Evolutionary conservation across 64 coral and sea anemone species (phyloP), one percentile per base, ranked within the genome.

Genomic region (Dendronephthya gigantea): DNA sequence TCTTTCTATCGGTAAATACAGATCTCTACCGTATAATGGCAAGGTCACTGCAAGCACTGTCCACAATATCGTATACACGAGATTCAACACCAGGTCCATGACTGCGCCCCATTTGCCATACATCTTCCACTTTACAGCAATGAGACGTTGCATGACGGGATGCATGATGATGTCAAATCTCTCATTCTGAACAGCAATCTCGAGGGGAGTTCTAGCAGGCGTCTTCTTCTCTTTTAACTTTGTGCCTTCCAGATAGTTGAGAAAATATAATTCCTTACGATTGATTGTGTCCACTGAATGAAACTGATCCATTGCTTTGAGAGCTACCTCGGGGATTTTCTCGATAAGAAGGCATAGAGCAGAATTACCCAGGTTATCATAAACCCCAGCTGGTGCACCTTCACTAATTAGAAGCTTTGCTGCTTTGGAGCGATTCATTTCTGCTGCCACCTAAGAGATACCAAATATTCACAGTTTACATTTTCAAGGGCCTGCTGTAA

Each of bases 221-320:
- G 72, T 79, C 72, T 79, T 79, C 30, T 36, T 29, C 36, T 79
- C 72, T 79, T 79, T 79, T 79, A 79, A 35, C 32, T 79, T 79
- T 1, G 72, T 37, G 16, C 72, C 72, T 35, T 79, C 72, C 31
- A 79, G 72, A 39, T 79, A 79, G 32, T 39, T 79, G 37, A 79
- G 72, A 79, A 79, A 79, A 39, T 79, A 79, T 19, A 79, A 79
- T 29, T 79, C 72, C 36, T 79, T 79, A 79, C 72, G 72, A 33
- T 79, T 79, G 72, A 79, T 79, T 19, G 72, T 35, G 72, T 79
- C 72, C 36, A 39, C 72, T 1, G 72, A 79, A 39, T 79, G 37
- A 39, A 79, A 79, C 72, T 79, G 72, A 39, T 79, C 72, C 31
- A 79, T 34, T 16, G 72, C 72, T 28, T 12, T 16, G 25, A 79